Evolutionary conservation across 2,113 vertebrate species (phyloP).

Genomic region (Muntiacus reevesi): DNA sequence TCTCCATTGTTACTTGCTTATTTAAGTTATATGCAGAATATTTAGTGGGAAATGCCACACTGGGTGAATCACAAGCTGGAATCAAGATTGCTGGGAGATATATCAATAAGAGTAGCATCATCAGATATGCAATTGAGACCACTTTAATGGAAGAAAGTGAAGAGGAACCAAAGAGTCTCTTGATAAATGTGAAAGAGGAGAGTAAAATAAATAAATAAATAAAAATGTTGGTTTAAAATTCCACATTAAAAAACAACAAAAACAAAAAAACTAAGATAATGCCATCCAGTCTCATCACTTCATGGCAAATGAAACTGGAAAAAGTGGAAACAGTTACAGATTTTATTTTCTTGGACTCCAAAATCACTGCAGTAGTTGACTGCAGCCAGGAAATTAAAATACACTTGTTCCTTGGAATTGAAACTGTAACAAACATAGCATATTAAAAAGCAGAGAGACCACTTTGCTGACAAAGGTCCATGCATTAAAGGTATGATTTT

Average conservation of each 20-base stretch:
- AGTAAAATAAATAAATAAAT: not conserved
- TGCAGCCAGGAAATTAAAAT: not conserved
- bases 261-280: not conserved
- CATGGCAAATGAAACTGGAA: not conserved
- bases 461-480: not conserved
- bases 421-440: not conserved
- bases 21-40: not conserved
- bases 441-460: not conserved
- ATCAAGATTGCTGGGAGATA: not conserved
- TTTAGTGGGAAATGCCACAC: not conserved
- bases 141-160: not conserved
- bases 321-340: not conserved
- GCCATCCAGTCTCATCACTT: not conserved
- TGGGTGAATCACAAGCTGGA: not conserved
- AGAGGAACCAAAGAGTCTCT: not conserved
- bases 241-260: not conserved
- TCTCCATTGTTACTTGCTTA: not conserved
- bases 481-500: not conserved
- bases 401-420: not conserved
- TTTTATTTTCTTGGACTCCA: not conserved
- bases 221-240: not conserved
- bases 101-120: not conserved
- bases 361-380: not conserved
- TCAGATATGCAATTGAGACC: not conserved
- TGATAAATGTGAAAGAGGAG: not conserved